Conservation (phyloP, 2,888 invertebrate genomes). For the Nomada fabriciana region DNA sequence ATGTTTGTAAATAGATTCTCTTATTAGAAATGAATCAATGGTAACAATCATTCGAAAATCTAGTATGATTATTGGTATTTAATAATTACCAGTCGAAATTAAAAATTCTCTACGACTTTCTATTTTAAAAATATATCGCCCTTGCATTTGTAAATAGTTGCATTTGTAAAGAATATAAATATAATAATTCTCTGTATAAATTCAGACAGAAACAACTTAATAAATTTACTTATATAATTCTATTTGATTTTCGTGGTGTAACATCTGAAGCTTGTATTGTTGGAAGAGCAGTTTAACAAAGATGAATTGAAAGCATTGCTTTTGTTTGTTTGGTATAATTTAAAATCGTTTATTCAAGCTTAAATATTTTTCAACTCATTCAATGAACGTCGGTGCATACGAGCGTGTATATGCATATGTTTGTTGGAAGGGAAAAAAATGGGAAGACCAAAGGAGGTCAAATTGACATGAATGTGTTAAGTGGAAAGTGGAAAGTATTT, state of each 20-base stretch:
- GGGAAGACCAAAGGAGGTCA: slow-evolving; percentile 19
- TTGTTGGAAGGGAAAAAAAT: no score
- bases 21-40: no score
- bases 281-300: not conserved
- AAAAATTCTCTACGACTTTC: not conserved
- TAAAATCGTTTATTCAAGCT: not conserved
- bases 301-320: not conserved
- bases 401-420: not conserved
- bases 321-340: not conserved
- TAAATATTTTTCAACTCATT: not conserved
- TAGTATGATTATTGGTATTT: not conserved
- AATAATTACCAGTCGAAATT: not conserved
- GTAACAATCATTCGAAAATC: not conserved
- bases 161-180: not conserved
- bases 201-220: no score
- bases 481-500: slow-evolving; percentile 60
- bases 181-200: no score
- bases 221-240: no score
- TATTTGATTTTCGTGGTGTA: no score
- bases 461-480: slow-evolving; percentile 18
- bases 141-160: not conserved
- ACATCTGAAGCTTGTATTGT: no score
- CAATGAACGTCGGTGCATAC: not conserved
- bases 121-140: not conserved
- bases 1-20: no score